Evolutionary conservation across 1,140 invertebrate genomes (phyloP).

Genomic region (Papilio aristodemus): DNA sequence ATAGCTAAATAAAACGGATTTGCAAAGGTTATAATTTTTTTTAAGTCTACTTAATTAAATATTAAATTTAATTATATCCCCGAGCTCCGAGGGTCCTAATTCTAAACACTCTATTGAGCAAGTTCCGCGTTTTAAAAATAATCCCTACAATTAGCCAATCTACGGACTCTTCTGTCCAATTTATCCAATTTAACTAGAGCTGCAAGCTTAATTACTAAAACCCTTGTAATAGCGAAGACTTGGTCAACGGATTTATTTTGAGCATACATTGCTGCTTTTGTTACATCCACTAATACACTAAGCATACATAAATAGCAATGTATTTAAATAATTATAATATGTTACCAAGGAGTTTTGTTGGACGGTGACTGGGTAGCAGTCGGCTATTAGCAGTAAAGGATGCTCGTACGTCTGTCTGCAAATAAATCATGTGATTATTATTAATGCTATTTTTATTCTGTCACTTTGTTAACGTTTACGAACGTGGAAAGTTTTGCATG

Average conservation of each 20-base stretch:
- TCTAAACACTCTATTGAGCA: constrained; percentile 19
- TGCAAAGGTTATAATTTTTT: too few relatives aligned
- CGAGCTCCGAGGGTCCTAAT: neutral
- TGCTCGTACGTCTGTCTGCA: neutral
- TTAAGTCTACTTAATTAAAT: constrained; percentile 8
- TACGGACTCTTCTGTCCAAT: constrained; percentile 51
- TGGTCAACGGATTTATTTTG: neutral
- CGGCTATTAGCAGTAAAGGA: neutral
- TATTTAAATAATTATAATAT: neutral
- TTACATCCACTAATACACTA: neutral
- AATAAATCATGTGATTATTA: constrained; percentile 15
- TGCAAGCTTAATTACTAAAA: constrained; percentile 12
- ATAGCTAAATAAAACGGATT: too few relatives aligned
- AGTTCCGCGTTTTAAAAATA: constrained; percentile 59
- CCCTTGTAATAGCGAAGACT: neutral
- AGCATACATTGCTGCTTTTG: neutral
- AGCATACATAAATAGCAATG: neutral
- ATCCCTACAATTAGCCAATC: constrained; percentile 62
- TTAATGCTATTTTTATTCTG: constrained; percentile 1
- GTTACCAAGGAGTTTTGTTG: neutral
- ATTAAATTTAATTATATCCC: constrained; percentile 13
- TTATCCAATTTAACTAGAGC: constrained; percentile 53
- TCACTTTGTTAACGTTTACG: neutral
- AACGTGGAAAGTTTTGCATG: constrained; percentile 4
- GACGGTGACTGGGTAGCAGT: neutral